Conservation (phyloP, 2,888 invertebrate genomes). For the Cancer borealis region DNA sequence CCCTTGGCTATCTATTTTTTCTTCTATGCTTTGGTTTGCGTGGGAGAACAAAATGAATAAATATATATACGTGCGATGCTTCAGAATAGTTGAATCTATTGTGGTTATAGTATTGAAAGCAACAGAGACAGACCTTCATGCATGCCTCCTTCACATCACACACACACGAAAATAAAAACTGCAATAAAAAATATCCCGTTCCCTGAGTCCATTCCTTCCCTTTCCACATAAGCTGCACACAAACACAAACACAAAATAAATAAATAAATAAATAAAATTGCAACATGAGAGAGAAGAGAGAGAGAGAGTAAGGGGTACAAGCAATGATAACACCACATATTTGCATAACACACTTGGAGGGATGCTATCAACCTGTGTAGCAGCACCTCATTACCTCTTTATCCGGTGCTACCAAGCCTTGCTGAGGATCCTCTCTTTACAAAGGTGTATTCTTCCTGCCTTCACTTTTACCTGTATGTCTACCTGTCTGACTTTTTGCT, state of each 20-base stretch:
- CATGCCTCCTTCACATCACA: too few relatives aligned
- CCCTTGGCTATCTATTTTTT: background rate
- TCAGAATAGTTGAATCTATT: too few relatives aligned
- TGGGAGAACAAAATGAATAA: background rate
- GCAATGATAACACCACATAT: background rate
- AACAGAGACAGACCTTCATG: too few relatives aligned
- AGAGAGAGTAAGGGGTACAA: background rate
- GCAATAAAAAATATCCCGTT: too few relatives aligned
- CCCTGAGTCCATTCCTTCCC: background rate
- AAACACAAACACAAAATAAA: too few relatives aligned
- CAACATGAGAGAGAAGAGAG: background rate
- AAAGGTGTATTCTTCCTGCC: background rate
- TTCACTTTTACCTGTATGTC: background rate
- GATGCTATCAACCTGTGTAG: background rate
- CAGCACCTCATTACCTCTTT: background rate
- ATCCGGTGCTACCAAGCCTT: background rate
- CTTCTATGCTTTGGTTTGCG: background rate
- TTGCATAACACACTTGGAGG: background rate
- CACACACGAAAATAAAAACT: too few relatives aligned
- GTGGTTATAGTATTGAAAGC: too few relatives aligned
- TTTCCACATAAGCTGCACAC: too few relatives aligned
- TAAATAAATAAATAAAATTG: background rate
- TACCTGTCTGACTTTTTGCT: too few relatives aligned
- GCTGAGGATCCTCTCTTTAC: background rate
- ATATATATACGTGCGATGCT: background rate